Base-by-base conservation (phyloP, 2,888 invertebrate species). In the Erebia palarica region DNA sequence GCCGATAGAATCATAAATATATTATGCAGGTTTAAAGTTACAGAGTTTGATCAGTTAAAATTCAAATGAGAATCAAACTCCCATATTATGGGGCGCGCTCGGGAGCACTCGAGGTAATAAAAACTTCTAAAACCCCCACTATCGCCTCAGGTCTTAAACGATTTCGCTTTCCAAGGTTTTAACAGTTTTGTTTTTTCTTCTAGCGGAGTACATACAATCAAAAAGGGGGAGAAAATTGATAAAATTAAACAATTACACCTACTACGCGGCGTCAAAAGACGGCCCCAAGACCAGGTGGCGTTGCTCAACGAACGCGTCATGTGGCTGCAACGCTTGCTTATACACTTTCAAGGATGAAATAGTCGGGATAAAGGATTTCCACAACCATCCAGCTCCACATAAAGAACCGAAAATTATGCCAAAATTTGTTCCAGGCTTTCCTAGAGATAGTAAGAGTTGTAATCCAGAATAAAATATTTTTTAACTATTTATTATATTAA, bases 321-420 rank as follows among this genome's bases (percentile, higher is more conserved):
- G 70, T 1, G 75, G 77, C 4, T 82, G 82, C 47, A 71, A 72
- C 1, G 80, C 82, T 0, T 59, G 70, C 0, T 18, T 82, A 2
- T 75, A 80, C 42, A 78, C 80, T 0, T 63, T 78, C 0, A 71
- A 72, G 1, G 77, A 82, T 4, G 72, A 73, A 51, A 78, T 85
- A 3, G 49, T 83, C 0, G 69, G 59, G 21, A 14, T 76, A 0
- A 78, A 75, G n/a, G 78, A 77, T 16, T n/a, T 64, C 8, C 81
- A 82, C 55, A 79, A 76, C 51, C 71, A 72, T 36, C 68, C 71
- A 1, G 59, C 71, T 0, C 47, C 65, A 14, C 67, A 51, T 8
- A 67, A 67, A 49, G 67, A n/a, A 36, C 69, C n/a, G 44, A 73
- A 63, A 49, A 66, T 44, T 10, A n/a, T 53, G 7, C 63, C 44